Conservation (phyloP, 1,140 invertebrate species). For the Caenorhabditis elegans region WBcel235 BX284604.4:8908001-8908500, state of each 20-base stretch:
- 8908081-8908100: too few species aligned
- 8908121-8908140: too few species aligned
- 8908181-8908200: too few species aligned
- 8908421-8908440: conserved; percentile 14
- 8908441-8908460: not conserved
- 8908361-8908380: not conserved
- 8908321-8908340: not conserved
- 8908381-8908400: not conserved
- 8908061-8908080: too few species aligned
- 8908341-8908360: not conserved
- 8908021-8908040: not conserved
- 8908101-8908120: too few species aligned
- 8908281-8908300: not conserved
- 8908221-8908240: too few species aligned
- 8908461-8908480: not conserved
- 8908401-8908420: conserved; percentile 7
- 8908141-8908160: too few species aligned
- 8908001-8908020: not conserved
- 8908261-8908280: conserved; percentile 20
- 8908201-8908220: too few species aligned
- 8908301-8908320: not conserved
- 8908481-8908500: conserved; percentile 15
- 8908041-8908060: too few species aligned
- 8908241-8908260: too few species aligned
- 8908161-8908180: too few species aligned